phyloP scores from a whole-genome alignment of 2,888 invertebrate species.

The Chloroclystis v-ata region DNA sequence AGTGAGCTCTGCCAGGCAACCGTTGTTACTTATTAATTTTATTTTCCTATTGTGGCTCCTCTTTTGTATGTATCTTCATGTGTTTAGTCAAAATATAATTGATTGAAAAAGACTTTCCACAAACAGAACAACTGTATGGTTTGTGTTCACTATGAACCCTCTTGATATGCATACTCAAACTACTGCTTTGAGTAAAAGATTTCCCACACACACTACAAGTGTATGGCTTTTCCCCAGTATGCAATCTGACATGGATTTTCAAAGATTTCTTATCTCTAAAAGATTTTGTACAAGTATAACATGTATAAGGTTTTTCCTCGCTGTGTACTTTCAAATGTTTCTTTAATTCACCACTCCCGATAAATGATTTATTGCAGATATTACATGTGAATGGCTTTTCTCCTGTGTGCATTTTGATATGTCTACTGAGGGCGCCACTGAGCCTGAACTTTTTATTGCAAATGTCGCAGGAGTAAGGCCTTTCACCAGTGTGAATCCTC shows the following conservation, averaged over 20 bases:
- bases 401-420: conserved; percentile 15
- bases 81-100: conserved; percentile 12
- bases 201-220: conserved; percentile 12
- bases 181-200: conserved; percentile 12
- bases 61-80: conserved; percentile 9
- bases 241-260: conserved; percentile 11
- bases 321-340: conserved; percentile 12
- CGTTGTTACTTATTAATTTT: too few relatives aligned
- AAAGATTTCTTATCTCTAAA: conserved; percentile 11
- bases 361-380: conserved; percentile 11
- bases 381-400: conserved; percentile 14
- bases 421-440: conserved; percentile 10
- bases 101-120: conserved; percentile 11
- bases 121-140: conserved; percentile 11
- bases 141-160: conserved; percentile 15
- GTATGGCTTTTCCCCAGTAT: conserved; percentile 14
- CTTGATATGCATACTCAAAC: conserved; percentile 11
- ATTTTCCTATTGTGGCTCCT: conserved; percentile 1
- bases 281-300: conserved; percentile 11
- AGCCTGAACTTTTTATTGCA: conserved; percentile 12
- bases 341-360: conserved; percentile 9
- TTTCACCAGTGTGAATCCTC: conserved; percentile 13
- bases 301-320: conserved; percentile 10
- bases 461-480: conserved; percentile 9
- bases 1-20: too few relatives aligned